Evolutionary conservation across 2,797 vertebrate species (phyloP), one percentile per base, ranked within the genome.

Genomic region (Oreonectes daqikongensis): DNA sequence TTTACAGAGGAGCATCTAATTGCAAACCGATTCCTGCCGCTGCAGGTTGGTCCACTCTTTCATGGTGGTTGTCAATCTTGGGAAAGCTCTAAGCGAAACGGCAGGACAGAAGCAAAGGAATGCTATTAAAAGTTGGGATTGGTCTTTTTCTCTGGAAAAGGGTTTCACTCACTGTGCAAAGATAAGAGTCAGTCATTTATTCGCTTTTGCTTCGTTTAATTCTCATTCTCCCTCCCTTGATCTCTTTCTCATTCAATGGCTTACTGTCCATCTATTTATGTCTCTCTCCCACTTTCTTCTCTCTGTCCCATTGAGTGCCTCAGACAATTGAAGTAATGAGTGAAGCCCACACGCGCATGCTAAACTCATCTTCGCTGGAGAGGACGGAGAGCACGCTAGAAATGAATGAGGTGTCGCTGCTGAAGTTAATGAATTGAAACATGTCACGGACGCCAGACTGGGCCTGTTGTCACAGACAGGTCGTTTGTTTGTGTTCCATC

Each of bases 61-160:
- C 78, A 55, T 65, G 78, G 67, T 61, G 59, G 70, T 77, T 71
- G 64, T 77, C 75, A 63, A 53, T 77, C 75, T 53, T 69, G 12
- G 53, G 48, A 72, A 61, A 61, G 65, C 69, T 64, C 26, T 48
- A 28, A 22, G 60, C 18, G 48, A 77, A 72, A 59, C 46, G 64
- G 60, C 28, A 57, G 74, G 66, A 74, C 59, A 48, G 68, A 75
- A 70, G 67, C 30, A 65, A 60, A 67, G 70, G 50, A 63, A 42
- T 57, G 66, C 46, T 48, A 81, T 81, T 81, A 84, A 84, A 81
- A 81, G 70, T 78, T 84, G 15, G 60, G 65, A 66, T 48, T 75
- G 80, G 66, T 66, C 66, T 79, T 77, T 59, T 79, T 72, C 72
- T 79, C 44, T 63, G 32, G 57, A 30, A 20, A 57, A 24, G 11